phyloP scores from a whole-genome alignment of 2,113 vertebrate genomes.

The Limnothrissa miodon region DNA sequence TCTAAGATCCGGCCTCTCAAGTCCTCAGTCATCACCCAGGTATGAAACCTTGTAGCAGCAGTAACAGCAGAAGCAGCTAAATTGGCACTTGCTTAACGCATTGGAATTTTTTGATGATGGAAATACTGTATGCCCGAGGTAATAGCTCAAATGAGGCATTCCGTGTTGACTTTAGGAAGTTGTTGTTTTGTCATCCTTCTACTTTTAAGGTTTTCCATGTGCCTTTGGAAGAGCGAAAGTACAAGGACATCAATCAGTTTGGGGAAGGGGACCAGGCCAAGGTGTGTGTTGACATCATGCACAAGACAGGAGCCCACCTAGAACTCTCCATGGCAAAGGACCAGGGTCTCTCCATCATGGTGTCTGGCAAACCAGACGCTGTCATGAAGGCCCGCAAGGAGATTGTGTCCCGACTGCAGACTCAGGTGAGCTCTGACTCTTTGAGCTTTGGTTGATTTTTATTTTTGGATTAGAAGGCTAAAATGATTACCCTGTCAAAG shows the following conservation, averaged over 20 bases:
- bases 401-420: slow-evolving; percentile 97
- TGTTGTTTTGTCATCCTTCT: background rate
- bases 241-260: slow-evolving; percentile 99
- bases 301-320: slow-evolving; percentile 95
- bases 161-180: background rate
- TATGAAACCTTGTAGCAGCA: slow-evolving; percentile 48
- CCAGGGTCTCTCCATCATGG: slow-evolving; percentile 99
- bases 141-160: background rate
- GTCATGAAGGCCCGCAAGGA: slow-evolving; percentile 99
- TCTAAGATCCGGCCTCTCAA: slow-evolving; percentile 92
- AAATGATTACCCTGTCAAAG: no score
- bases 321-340: slow-evolving; percentile 98
- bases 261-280: slow-evolving; percentile 98
- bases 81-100: no score
- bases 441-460: no score
- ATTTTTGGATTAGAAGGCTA: no score
- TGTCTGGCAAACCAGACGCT: slow-evolving; percentile 94
- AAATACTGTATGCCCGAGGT: no score
- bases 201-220: slow-evolving; percentile 91
- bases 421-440: slow-evolving; percentile 76
- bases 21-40: slow-evolving; percentile 98
- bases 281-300: slow-evolving; percentile 99
- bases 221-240: slow-evolving; percentile 96
- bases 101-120: no score
- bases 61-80: no score